Evolutionary conservation across 2,113 vertebrate species (phyloP).

Genomic region (Solea senegalensis): DNA sequence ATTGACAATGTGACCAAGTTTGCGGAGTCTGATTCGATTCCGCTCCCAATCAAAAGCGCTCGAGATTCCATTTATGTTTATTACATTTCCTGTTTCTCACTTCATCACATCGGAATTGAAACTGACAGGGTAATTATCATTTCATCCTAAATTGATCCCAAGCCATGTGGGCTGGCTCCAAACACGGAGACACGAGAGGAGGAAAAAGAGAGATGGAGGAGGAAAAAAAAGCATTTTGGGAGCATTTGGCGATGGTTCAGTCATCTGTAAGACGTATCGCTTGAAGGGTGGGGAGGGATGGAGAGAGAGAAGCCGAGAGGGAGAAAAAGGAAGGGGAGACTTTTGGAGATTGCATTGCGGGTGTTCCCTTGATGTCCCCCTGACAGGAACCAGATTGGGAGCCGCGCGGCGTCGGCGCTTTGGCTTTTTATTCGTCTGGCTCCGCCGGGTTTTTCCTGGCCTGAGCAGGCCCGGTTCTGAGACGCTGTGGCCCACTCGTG

Average conservation of each 20-base stretch:
- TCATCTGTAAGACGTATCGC: slow-evolving; percentile 82
- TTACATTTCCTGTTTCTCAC: slow-evolving; percentile 82
- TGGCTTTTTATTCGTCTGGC: slow-evolving; percentile 83
- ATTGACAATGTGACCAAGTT: slow-evolving; percentile 52
- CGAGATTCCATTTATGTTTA: slow-evolving; percentile 77
- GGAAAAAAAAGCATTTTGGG: slow-evolving; percentile 69
- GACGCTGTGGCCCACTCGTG: slow-evolving; percentile 75
- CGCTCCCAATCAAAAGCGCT: slow-evolving; percentile 69
- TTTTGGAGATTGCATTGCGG: slow-evolving; percentile 85
- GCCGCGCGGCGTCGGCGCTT: slow-evolving; percentile 76
- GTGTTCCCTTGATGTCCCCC: slow-evolving; percentile 86
- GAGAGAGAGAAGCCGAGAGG: slow-evolving; percentile 46
- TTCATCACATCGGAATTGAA: slow-evolving; percentile 80
- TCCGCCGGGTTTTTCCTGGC: slow-evolving; percentile 85
- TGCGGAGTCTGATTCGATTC: slow-evolving; percentile 59
- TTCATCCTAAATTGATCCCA: slow-evolving; percentile 84
- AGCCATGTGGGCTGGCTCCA: slow-evolving; percentile 81
- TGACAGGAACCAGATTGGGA: slow-evolving; percentile 86
- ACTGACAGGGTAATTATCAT: slow-evolving; percentile 85
- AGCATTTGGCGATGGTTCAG: slow-evolving; percentile 84
- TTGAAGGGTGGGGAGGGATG: slow-evolving; percentile 73
- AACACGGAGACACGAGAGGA: slow-evolving; percentile 67
- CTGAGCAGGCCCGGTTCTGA: slow-evolving; percentile 73
- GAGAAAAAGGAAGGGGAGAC: slow-evolving; percentile 63
- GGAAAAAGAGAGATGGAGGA: slow-evolving; percentile 54